phyloP scores from a whole-genome alignment of 1,140 invertebrate genomes.

The Scaptodrosophila lebanonensis region DNA sequence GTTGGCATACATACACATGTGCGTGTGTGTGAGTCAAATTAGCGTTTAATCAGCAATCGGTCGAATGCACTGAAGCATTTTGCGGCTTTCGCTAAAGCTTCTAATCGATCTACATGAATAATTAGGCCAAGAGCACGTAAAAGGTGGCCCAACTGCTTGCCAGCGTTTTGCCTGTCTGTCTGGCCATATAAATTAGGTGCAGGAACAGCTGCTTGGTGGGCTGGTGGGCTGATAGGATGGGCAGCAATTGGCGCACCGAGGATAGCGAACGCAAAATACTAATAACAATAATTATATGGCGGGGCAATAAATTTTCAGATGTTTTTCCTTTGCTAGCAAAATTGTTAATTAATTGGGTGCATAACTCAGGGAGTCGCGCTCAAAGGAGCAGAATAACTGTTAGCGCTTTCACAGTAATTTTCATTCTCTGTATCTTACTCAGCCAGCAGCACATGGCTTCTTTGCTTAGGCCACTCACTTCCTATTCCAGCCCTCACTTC shows the following conservation, averaged over 20 bases:
- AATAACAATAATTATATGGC: slow-evolving; percentile 43
- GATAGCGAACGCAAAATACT: slow-evolving; percentile 26
- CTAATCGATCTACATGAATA: slow-evolving; percentile 68
- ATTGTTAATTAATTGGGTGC: slow-evolving; percentile 53
- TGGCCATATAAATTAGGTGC: slow-evolving; percentile 30
- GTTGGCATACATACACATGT: too few species aligned
- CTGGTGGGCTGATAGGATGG: too few species aligned
- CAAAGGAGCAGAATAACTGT: too few species aligned
- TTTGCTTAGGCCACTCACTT: too few species aligned
- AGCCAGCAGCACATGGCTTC: too few species aligned
- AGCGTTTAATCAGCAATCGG: slow-evolving; percentile 51
- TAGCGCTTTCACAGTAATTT: too few species aligned
- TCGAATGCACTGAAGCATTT: slow-evolving; percentile 46
- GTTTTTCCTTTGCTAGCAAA: not conserved
- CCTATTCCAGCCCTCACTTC: too few species aligned
- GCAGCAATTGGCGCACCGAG: too few species aligned
- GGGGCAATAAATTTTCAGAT: slow-evolving; percentile 14
- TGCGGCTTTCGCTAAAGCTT: slow-evolving; percentile 36
- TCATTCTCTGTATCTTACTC: too few species aligned
- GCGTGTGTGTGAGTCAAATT: slow-evolving; percentile 31
- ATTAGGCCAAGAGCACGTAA: slow-evolving; percentile 27
- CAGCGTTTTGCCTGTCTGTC: too few species aligned
- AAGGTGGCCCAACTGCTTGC: too few species aligned
- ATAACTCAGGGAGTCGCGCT: too few species aligned
- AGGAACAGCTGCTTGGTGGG: slow-evolving; percentile 16